phyloP scores from a whole-genome alignment of 2,113 vertebrate species.

The Fregata magnificens region DNA sequence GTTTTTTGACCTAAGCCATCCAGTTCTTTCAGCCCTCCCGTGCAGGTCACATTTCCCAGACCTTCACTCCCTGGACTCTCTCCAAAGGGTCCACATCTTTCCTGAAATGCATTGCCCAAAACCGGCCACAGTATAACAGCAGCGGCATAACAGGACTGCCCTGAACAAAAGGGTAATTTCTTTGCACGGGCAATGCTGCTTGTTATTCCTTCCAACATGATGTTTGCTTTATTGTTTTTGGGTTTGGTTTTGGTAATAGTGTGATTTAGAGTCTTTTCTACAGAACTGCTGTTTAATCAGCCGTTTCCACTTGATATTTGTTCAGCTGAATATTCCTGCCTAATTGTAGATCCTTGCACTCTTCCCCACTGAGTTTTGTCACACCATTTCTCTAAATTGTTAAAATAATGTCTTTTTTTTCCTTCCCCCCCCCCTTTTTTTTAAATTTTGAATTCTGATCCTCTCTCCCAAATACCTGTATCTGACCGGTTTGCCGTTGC shows the following conservation, averaged over 20 bases:
- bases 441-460: not conserved
- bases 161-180: not conserved
- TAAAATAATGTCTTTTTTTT: not conserved
- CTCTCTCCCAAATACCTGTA: not conserved
- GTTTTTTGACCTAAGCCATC: not conserved
- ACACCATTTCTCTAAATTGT: not conserved
- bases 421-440: fast-evolving
- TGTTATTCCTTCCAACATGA: not conserved
- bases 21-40: not conserved
- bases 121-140: not conserved
- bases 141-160: not conserved
- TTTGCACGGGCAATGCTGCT: not conserved
- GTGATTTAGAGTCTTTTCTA: not conserved
- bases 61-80: not conserved
- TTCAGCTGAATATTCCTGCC: not conserved
- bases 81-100: not conserved
- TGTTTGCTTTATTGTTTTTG: not conserved
- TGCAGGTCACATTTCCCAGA: not conserved
- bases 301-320: not conserved
- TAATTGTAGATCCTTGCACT: not conserved
- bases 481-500: not conserved
- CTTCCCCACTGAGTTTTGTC: not conserved
- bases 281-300: not conserved
- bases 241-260: not conserved
- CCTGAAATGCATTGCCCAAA: not conserved